A percentile compares a stretch with the other conserved stretches of the same genome.
These are phyloP conservation scores for Rhinophrynus dorsalis DNA, from an alignment of 2,797 vertebrate genomes.

Conservation along the genomic window DNA sequence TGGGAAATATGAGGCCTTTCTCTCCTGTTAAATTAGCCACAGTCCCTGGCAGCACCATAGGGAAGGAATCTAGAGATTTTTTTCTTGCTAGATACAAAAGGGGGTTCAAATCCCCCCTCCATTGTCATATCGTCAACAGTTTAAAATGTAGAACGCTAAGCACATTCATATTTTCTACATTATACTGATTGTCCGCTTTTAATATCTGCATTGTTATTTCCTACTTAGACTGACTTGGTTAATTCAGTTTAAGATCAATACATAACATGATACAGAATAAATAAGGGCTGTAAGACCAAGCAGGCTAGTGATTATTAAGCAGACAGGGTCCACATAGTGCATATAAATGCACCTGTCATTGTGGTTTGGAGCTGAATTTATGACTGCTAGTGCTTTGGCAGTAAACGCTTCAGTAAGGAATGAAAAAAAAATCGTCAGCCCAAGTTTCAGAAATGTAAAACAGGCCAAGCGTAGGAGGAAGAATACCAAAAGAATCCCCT, in stretches of 20 bases:
- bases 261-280: constrained; percentile 78
- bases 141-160: neutral
- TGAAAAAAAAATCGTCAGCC: constrained; percentile 86
- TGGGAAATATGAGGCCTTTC: too few relatives aligned
- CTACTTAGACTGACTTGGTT: constrained; percentile 68
- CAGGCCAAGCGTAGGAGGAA: constrained; percentile 91
- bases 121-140: neutral
- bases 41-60: neutral
- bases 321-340: constrained; percentile 80
- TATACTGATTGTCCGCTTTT: neutral
- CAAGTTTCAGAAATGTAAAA: constrained; percentile 85
- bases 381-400: constrained; percentile 85
- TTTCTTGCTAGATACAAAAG: neutral
- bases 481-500: constrained; percentile 86
- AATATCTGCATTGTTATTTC: constrained; percentile 36
- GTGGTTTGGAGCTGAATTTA: constrained; percentile 93
- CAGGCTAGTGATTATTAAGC: constrained; percentile 77
- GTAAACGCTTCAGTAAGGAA: constrained; percentile 88
- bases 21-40: neutral
- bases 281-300: constrained; percentile 71
- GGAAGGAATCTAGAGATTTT: neutral
- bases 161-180: neutral
- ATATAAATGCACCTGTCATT: constrained; percentile 99
- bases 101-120: neutral
- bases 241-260: constrained; percentile 74